Evolutionary conservation across 2,113 vertebrate genomes (phyloP), one percentile per base, ranked within the genome.

Genomic region (Carollia perspicillata): DNA sequence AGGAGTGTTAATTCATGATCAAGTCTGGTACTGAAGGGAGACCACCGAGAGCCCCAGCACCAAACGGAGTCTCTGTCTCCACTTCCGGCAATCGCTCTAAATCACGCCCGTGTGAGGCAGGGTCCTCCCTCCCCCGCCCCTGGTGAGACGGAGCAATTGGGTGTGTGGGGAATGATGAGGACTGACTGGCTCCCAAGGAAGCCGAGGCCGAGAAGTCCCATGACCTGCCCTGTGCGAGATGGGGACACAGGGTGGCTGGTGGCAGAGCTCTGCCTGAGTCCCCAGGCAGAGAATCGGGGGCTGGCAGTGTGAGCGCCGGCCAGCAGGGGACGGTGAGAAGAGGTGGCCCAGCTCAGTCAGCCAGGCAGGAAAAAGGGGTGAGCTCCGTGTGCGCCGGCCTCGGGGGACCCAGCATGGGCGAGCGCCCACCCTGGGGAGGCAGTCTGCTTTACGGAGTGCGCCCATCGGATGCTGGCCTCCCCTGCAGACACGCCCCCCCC

Each of bases 101-200:
- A 33, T 5, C 72, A 47, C 40, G 44, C 72, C 71, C 9, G 26
- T 33, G 6, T 9, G 18, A 44, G 71, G 40, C 23, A 30, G 40
- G 71, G 71, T 23, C 71, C n/a, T n/a, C n/a, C n/a, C n/a, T n/a
- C n/a, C n/a, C n/a, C n/a, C n/a, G n/a, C n/a, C n/a, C 22, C 40
- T 6, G 7, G 71, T 8, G 72, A 75, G 72, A 47, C 72, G 44
- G 42, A 74, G 33, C 16, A 3, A 42, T 8, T 20, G 42, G 42
- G 42, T 5, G 16, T 7, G 40, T 17, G 42, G 42, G 30, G 71
- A 17, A 28, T 16, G 7, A 74, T 2, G 42, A 47, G 3, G 28
- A 40, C 17, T 37, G 55, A 2, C 0, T 9, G 44, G 37, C 13
- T 44, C 26, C 3, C 1, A 0, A 8, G 88, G 9, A 1, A 0